Evolutionary conservation across 1,140 invertebrate genomes (phyloP).

Genomic region (Stegodyphus mimosarum): DNA sequence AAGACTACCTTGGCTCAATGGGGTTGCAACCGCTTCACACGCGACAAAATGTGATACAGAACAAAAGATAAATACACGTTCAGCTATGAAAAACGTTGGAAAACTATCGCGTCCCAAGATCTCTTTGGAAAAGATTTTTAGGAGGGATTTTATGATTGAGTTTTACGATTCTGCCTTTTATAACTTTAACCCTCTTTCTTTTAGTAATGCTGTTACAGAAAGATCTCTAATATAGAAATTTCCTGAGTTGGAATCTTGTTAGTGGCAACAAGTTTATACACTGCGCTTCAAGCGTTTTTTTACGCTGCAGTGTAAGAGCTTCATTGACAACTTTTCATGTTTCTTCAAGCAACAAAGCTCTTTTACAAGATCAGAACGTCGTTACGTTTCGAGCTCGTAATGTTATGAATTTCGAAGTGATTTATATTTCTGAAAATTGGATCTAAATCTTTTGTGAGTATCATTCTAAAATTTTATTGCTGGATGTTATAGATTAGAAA

Average conservation of each 20-base stretch:
- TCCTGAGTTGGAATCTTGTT: slow-evolving; percentile 14
- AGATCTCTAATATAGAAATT: slow-evolving; percentile 14
- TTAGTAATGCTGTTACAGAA: slow-evolving; percentile 4
- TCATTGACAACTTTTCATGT: too few relatives aligned
- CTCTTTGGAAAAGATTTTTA: slow-evolving; percentile 52
- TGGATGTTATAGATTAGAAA: too few relatives aligned
- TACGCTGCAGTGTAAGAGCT: too few relatives aligned
- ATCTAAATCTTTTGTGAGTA: too few relatives aligned
- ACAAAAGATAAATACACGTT: slow-evolving; percentile 43
- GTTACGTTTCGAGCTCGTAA: too few relatives aligned
- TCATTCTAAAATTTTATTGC: background rate
- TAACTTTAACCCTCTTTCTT: slow-evolving; percentile 31
- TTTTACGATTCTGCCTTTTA: slow-evolving; percentile 56
- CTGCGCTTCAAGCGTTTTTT: background rate
- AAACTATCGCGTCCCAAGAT: slow-evolving; percentile 43
- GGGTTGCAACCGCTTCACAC: too few relatives aligned
- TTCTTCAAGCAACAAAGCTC: too few relatives aligned
- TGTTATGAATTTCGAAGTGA: too few relatives aligned
- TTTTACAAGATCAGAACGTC: too few relatives aligned
- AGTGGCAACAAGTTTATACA: slow-evolving; percentile 37
- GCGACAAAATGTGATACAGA: too few relatives aligned
- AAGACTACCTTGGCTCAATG: too few relatives aligned
- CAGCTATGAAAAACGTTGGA: background rate
- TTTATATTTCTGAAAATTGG: too few relatives aligned
- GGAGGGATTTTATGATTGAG: slow-evolving; percentile 50